Evolutionary conservation across 2,888 invertebrate genomes (phyloP), one percentile per base, ranked within the genome.

Genomic region (Nudaria mundana): DNA sequence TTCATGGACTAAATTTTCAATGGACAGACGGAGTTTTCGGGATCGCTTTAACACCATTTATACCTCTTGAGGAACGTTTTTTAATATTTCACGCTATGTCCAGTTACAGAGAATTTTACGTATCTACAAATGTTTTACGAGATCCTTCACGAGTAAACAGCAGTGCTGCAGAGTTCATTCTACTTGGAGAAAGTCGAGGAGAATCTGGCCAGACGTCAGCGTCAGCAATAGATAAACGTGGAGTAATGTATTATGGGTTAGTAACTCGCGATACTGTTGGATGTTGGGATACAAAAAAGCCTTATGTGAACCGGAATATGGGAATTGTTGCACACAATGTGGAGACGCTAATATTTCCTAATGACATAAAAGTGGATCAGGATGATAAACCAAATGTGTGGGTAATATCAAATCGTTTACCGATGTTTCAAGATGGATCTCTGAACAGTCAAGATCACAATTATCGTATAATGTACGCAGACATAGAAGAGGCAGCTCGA

Each of bases 1-100:
- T 95, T 0, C 93, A 94, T 48, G 94, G 93, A 1, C 64, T 95
- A 0, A 93, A 93, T 49, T 96, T 95, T 64, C 93, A 95, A 63
- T 96, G 95, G 95, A 88, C 93, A 5, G 95, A 95, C 64, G 95
- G 95, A 0, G 90, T 95, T 13, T 95, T 95, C 63, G 94, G 94
- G 0, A 76, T 95, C 53, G 92, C 94, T 0, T 65, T 95, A 29
- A 91, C 93, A n/a, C 92, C 93, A 2, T 66, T 81, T 2, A 65
- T 82, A 36, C 62, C 78, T 28, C 69, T 75, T 10, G 67, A 80
- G 12, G 93, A 95, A 32, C 88, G 94, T 33, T 84, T 92, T 2
- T 68, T 96, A 14, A 95, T 92, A 66, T 96, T 95, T 69, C 95
- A 96, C 75, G 92, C 96, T 0, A 92, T 96, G 92, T 94, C 96